These are phyloP conservation scores for Actinia tenebrosa DNA, from an alignment of 64 coral and sea anemone species.

Conservation along the genomic window DNA sequence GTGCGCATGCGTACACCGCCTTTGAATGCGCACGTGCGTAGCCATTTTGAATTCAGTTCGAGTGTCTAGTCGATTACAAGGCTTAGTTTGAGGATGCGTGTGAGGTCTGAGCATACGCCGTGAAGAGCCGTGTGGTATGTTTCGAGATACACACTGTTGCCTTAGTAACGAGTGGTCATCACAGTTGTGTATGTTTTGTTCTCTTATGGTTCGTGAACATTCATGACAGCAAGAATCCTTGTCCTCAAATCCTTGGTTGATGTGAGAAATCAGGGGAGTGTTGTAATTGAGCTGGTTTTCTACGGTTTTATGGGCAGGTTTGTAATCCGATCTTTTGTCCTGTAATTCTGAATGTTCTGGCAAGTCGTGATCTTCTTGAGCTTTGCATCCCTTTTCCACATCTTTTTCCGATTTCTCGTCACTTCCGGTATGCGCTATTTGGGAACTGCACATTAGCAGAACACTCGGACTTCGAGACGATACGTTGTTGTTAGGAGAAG, in stretches of 20 bases:
- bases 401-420: neutral
- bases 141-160: no score
- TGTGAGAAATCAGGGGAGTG: neutral
- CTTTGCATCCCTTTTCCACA: neutral
- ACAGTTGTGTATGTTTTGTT: neutral
- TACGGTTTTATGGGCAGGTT: neutral
- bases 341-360: neutral
- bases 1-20: no score
- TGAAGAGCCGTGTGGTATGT: neutral
- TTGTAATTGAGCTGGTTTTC: neutral
- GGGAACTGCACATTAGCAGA: neutral
- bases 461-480: neutral
- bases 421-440: neutral
- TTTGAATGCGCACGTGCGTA: no score
- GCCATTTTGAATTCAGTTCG: neutral
- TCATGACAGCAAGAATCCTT: neutral
- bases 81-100: no score
- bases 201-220: neutral
- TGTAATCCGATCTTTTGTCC: neutral
- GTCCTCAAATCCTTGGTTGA: neutral
- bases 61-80: neutral
- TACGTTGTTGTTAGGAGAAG: neutral
- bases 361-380: neutral
- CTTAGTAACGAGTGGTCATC: neutral
- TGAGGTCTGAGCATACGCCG: neutral